Percentiles rank a stretch among this genome's conserved stretches.
These are phyloP conservation scores for Entomobrya proxima DNA, from an alignment of 2,888 invertebrate genomes.

Conservation along the genomic window DNA sequence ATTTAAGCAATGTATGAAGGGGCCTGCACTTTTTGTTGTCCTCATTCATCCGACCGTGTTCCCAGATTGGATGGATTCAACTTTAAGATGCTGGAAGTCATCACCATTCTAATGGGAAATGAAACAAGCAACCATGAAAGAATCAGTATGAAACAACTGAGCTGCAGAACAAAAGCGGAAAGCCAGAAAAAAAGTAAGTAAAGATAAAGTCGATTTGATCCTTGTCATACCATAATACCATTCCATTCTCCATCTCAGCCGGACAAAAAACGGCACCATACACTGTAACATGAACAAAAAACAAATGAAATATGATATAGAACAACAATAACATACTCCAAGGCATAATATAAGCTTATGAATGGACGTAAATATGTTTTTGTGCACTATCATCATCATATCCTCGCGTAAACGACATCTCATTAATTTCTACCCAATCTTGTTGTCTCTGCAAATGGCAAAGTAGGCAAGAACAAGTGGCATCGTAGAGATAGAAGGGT, in stretches of 20 bases:
- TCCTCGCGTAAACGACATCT: slow-evolving; percentile 28
- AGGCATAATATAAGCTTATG: not conserved
- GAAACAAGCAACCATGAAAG: not conserved
- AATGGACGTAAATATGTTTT: not conserved
- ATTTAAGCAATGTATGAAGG: not conserved
- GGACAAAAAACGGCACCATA: not conserved
- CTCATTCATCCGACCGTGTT: not conserved
- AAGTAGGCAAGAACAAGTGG: slow-evolving; percentile 20
- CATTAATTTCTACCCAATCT: slow-evolving; percentile 38
- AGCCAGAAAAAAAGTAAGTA: slow-evolving; percentile 45
- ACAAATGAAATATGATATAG: not conserved
- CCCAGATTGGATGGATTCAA: not conserved
- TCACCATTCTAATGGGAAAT: not conserved
- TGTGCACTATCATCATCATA: not conserved
- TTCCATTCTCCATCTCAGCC: slow-evolving; percentile 29
- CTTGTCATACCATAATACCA: slow-evolving; percentile 40
- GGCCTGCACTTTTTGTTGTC: not conserved
- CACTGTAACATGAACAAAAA: not conserved
- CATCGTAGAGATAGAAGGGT: not conserved
- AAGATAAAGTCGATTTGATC: slow-evolving; percentile 38
- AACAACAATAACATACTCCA: not conserved
- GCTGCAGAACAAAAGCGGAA: not conserved
- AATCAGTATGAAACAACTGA: not conserved
- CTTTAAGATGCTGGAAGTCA: slow-evolving; percentile 1
- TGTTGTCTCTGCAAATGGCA: slow-evolving; percentile 32